These are phyloP conservation scores for Saguinus imperator DNA, from an alignment of 2,113 vertebrate species.

Conservation along the genomic window DNA sequence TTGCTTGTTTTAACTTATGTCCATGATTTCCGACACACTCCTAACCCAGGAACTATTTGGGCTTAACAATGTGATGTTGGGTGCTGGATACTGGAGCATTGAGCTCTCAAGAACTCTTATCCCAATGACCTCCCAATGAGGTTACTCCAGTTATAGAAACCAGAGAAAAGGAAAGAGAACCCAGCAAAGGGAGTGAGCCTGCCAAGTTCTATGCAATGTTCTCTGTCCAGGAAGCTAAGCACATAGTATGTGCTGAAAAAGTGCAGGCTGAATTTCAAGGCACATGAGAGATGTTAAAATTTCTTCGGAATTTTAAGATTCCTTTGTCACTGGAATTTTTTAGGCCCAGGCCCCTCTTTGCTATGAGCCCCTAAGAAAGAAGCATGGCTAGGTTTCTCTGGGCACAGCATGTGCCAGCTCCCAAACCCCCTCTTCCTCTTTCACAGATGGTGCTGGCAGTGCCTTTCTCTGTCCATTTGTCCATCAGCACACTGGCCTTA, in stretches of 20 bases:
- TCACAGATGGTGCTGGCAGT: background rate
- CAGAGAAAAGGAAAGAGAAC: background rate
- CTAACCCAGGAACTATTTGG: background rate
- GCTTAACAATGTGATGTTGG: background rate
- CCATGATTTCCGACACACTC: background rate
- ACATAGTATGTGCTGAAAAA: background rate
- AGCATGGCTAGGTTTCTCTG: background rate
- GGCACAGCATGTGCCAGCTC: background rate
- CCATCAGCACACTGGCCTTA: background rate
- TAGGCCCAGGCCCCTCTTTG: too few species aligned
- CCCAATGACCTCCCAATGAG: background rate
- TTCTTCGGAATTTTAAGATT: background rate
- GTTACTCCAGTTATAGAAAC: background rate
- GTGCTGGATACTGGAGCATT: background rate
- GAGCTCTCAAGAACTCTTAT: background rate
- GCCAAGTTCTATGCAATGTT: background rate
- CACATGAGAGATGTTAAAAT: background rate
- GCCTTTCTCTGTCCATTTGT: background rate
- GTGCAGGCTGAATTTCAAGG: background rate
- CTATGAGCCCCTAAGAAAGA: background rate
- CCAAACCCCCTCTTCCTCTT: background rate
- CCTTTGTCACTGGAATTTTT: background rate
- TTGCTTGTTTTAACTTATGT: background rate
- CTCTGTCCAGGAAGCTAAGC: background rate
- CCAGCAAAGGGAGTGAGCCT: background rate